Evolutionary conservation across 2,888 invertebrate genomes (phyloP), one percentile per base, ranked within the genome.

Genomic region (Linnaemya tessellans): DNA sequence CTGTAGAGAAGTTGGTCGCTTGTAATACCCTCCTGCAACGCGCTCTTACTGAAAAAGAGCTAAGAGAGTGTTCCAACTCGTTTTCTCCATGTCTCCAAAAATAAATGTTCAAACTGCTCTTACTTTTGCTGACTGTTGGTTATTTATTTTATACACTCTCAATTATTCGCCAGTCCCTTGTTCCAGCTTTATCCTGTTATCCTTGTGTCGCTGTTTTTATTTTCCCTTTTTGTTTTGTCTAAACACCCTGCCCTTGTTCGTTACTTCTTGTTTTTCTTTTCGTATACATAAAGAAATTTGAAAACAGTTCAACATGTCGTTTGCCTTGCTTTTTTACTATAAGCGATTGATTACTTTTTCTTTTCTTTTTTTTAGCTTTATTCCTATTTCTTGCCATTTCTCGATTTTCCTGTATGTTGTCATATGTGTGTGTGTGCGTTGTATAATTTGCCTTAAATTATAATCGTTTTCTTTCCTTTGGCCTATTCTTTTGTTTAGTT

Each of bases 1-100:
- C 88, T 84, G 13, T 2, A 41, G 9, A 0, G 4, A 8, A 60
- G 74, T 86, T 13, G 90, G 91, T 90, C 90, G 89, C 87, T 88
- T 70, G 35, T 49, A 15, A 11, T 20, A 7, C 0, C n/a, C 8
- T 35, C 11, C 15, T 35, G 9, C 15, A n/a, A 49, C 7, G 7
- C 0, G 1, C 1, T 5, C 56, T 77, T 56, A 60, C 25, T 49
- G 8, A 15, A 41, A 51, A 68, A 60, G 60, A 78, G 38, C 15
- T 8, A 7, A 13, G 13, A 5, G 4, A 49, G 15, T 35, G 0
- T 77, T 15, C 10, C 5, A 2, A 11, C 22, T 35, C n/a, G 0
- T 43, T 68, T 18, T 56, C 35, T n/a, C 38, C 74, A 30, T 67
- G 5, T 51, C 8, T 49, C 20, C 13, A 5, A 43, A 30, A 15